Evolutionary conservation across 1,140 invertebrate genomes (phyloP).

Genomic region (Drosophila kikkawai): DNA sequence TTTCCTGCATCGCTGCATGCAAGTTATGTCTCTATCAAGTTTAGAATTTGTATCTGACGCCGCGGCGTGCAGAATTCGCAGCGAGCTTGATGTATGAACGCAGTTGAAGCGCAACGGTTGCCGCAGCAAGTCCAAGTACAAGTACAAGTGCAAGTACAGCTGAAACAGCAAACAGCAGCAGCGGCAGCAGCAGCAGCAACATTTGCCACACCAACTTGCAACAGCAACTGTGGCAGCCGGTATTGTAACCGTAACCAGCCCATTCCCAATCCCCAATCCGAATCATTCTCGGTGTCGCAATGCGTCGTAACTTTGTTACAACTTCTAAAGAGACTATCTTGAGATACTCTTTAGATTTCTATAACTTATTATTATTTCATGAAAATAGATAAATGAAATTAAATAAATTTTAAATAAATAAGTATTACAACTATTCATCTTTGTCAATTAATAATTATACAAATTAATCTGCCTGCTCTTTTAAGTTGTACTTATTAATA

Average conservation of each 20-base stretch:
- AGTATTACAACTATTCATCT: background rate
- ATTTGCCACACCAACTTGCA: slow-evolving; percentile 23
- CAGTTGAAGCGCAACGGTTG: slow-evolving; percentile 54
- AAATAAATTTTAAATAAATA: background rate
- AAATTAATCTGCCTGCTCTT: background rate
- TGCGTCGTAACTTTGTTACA: slow-evolving; percentile 53
- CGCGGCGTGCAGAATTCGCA: slow-evolving; percentile 46
- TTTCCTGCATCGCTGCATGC: slow-evolving; percentile 62
- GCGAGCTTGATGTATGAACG: slow-evolving; percentile 37
- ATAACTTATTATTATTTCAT: background rate
- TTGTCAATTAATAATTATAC: background rate
- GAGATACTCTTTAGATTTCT: slow-evolving; percentile 7
- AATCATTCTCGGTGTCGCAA: slow-evolving; percentile 57
- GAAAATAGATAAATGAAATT: too few species aligned
- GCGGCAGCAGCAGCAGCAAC: background rate
- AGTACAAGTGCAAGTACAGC: slow-evolving; percentile 37
- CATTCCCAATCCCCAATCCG: slow-evolving; percentile 36
- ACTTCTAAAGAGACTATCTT: slow-evolving; percentile 11
- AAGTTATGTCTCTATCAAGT: slow-evolving; percentile 64
- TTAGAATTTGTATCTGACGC: slow-evolving; percentile 58
- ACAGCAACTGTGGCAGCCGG: slow-evolving; percentile 33
- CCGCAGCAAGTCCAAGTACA: slow-evolving; percentile 48
- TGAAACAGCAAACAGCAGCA: slow-evolving; percentile 23
- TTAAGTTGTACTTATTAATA: too few species aligned
- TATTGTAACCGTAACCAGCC: slow-evolving; percentile 63